Evolutionary conservation across 2,113 vertebrate genomes (phyloP), one percentile per base, ranked within the genome.

Genomic region (Crypturellus undulatus): DNA sequence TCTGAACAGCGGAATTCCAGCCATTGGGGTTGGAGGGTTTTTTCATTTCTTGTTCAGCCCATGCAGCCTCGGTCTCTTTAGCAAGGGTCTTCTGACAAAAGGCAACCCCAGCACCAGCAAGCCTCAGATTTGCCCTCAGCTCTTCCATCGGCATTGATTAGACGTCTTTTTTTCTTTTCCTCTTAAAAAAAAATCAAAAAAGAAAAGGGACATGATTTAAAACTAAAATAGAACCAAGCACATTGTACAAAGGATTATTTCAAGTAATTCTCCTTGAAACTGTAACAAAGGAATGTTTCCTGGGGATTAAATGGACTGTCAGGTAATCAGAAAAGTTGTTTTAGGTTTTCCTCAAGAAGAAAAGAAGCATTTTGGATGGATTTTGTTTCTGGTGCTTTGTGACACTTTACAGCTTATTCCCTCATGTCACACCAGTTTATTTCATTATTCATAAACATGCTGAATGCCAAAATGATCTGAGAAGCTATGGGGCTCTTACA

Each of bases 261-360:
- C 98, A 98, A 98, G 98, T 98, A 98, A 98, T 98, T 98, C 98
- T 98, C 97, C 98, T 98, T 98, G 98, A 98, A 98, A 98, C 97
- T 97, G 93, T 98, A 98, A 98, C 98, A 98, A 98, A 98, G 97
- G 96, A 98, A 98, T 98, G 96, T 98, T 98, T 98, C 98, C 98
- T 97, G 97, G 97, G 97, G 98, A 98, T 98, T 98, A 98, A 98
- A 98, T 98, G 98, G 97, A 98, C 98, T 98, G 98, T 98, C 98
- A 98, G 97, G 98, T 98, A 98, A 98, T 98, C 98, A 98, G 98
- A 98, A 98, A 98, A 98, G 97, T 98, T 98, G 97, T 98, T 98
- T 98, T 96, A 98, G 97, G 97, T 97, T 98, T 97, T 98, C 96
- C 96, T 98, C 76, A 34, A 94, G 97, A 98, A 98, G 96, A 98